These are phyloP conservation scores for Caprella mutica DNA, from an alignment of 2,888 invertebrate genomes.

Conservation along the genomic window DNA sequence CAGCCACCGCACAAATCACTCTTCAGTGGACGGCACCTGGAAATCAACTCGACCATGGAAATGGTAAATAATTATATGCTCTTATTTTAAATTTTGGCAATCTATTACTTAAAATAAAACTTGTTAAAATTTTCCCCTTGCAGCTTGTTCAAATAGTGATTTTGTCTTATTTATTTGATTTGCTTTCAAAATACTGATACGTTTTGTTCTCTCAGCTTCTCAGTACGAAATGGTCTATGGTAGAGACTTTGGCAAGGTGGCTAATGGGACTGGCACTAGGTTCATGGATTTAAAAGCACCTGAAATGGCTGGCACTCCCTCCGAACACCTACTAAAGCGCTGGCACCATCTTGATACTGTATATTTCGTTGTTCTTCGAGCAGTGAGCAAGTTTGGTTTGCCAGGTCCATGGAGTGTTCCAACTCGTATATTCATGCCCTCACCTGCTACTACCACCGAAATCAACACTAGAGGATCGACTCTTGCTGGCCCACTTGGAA, in stretches of 20 bases:
- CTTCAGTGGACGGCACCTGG: slow-evolving; percentile 32
- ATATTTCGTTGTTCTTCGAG: slow-evolving; percentile 28
- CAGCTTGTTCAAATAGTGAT: neutral
- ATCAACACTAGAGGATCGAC: slow-evolving; percentile 32
- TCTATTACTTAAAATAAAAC: no score
- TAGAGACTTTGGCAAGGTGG: slow-evolving; percentile 10
- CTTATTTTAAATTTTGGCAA: no score
- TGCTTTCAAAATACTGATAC: neutral
- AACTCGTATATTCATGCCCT: slow-evolving; percentile 26
- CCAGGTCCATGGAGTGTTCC: slow-evolving; percentile 24
- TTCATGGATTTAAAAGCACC: slow-evolving; percentile 16
- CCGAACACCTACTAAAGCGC: slow-evolving; percentile 13
- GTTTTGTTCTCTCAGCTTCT: slow-evolving; percentile 11
- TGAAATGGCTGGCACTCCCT: slow-evolving; percentile 7
- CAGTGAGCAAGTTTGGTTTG: slow-evolving; percentile 12
- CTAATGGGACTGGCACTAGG: slow-evolving; percentile 17
- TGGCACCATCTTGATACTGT: slow-evolving; percentile 30
- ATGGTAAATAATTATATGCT: slow-evolving; percentile 24
- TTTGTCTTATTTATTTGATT: neutral
- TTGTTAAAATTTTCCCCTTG: neutral
- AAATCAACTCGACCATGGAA: slow-evolving; percentile 24
- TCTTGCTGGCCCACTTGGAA: slow-evolving; percentile 19
- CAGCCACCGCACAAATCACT: slow-evolving; percentile 20
- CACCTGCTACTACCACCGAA: slow-evolving; percentile 31
- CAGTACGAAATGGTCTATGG: slow-evolving; percentile 30